A percentile compares a stretch with the other conserved stretches of the same genome.
Evolutionary conservation across 2,113 vertebrate genomes (phyloP).

Genomic region (Crotalus viridis): DNA sequence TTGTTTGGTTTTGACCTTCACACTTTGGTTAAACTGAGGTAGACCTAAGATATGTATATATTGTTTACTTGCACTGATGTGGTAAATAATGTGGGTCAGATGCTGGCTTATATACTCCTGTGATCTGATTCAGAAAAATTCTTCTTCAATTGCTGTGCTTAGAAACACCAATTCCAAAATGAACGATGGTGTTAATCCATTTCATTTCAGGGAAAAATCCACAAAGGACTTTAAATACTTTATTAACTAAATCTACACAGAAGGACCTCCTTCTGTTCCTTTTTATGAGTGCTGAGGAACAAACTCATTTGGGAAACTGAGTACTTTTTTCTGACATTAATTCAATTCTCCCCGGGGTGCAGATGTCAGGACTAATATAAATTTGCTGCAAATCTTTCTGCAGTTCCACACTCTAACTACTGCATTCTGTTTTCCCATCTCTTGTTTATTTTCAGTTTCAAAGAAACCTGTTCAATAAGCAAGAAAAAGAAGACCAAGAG

Average conservation of each 20-base stretch:
- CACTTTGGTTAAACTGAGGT: not conserved
- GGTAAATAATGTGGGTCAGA: not conserved
- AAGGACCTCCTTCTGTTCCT: not conserved
- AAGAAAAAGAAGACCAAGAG: conserved; percentile 93
- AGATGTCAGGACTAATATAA: not conserved
- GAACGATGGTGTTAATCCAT: not conserved
- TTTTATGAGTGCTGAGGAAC: not conserved
- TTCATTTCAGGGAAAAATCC: not conserved
- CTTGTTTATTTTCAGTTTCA: conserved; percentile 77
- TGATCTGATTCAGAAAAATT: not conserved
- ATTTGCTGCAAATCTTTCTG: not conserved
- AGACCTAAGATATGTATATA: not conserved
- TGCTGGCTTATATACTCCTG: not conserved
- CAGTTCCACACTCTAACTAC: rapidly evolving
- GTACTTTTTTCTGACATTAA: not conserved
- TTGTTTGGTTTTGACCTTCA: not conserved
- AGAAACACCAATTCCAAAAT: not conserved
- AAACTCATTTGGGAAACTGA: not conserved
- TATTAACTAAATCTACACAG: not conserved
- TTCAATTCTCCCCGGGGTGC: not conserved
- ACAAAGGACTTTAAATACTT: not conserved
- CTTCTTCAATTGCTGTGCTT: not conserved
- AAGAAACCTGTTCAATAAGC: conserved; percentile 94
- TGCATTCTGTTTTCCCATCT: not conserved
- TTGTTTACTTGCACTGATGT: not conserved